Evolutionary conservation across 2,888 invertebrate species (phyloP), one percentile per base, ranked within the genome.

Genomic region (Allolobophora icterica): DNA sequence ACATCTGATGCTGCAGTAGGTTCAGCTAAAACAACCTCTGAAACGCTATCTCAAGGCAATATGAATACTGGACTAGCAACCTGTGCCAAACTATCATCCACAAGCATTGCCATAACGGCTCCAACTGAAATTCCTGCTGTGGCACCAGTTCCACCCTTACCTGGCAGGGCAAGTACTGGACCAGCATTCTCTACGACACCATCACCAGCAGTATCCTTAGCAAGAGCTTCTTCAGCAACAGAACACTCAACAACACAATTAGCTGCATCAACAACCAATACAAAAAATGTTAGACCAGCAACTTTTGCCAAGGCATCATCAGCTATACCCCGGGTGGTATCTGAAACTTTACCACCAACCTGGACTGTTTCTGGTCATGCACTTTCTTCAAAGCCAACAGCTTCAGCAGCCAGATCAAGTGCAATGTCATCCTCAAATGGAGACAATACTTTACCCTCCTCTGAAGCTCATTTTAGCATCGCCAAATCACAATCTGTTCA

Each of bases 361-460:
- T 71, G 71, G 71, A 71, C 30, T 71, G 30, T 71, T 71, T 71
- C 71, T 71, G 71, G 13, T 71, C 30, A 3, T 8, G 13, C 71
- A 71, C 30, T 8, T 8, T 71, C 71, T n/a, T n/a, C 71, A 71
- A 30, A n/a, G 71, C 4, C 71, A 71, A 71, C n/a, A 71, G 71
- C 30, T 71, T 71, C 71, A 71, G 71, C n/a, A 11, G n/a, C 30
- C 30, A 71, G 30, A 11, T 30, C 71, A 71, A n/a, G 71, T 71
- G n/a, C 71, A 71, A n/a, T n/a, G n/a, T 71, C 71, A 71, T 30
- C n/a, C 71, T n/a, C 71, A 71, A 13, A 30, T 71, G 71, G 71
- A 71, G n/a, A 71, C 71, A 71, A n/a, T n/a, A 71, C 71, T n/a
- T 71, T n/a, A n/a, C 71, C 71, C 71, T 71, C 71, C 30, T 71